A percentile compares a stretch with the other conserved stretches of the same genome.
Conservation (phyloP, 1,140 invertebrate genomes). For the Drosophila oshimai region DNA sequence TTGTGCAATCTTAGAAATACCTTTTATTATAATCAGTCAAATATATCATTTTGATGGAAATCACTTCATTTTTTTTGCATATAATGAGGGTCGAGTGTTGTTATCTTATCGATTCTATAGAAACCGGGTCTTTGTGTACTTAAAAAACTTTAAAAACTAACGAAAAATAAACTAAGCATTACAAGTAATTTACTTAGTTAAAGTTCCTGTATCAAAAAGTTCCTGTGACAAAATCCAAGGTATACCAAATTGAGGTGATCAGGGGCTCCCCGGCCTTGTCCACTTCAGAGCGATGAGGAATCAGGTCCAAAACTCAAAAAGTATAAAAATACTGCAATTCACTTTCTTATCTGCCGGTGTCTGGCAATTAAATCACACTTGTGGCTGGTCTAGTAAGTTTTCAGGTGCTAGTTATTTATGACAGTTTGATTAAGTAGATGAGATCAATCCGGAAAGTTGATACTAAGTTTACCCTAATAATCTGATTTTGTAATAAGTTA, state of each 20-base stretch:
- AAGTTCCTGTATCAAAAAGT: too few relatives aligned
- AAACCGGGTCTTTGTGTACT: background rate
- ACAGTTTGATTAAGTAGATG: background rate
- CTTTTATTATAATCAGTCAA: background rate
- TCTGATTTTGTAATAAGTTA: slow-evolving; percentile 3
- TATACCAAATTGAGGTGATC: background rate
- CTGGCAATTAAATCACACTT: background rate
- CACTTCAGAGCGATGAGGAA: background rate
- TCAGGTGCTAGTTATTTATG: slow-evolving; percentile 7
- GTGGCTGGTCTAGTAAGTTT: background rate
- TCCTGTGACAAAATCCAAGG: too few relatives aligned
- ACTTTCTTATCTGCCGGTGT: slow-evolving; percentile 10
- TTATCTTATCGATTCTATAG: slow-evolving; percentile 5
- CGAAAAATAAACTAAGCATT: background rate
- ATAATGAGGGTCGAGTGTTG: background rate
- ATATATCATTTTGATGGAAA: slow-evolving; percentile 11
- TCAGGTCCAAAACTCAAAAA: background rate
- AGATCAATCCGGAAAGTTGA: slow-evolving; percentile 8
- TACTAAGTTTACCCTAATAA: background rate
- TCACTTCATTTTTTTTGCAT: slow-evolving; percentile 19
- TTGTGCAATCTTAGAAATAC: background rate
- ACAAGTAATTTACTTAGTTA: background rate
- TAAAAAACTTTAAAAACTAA: background rate
- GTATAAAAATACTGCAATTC: background rate
- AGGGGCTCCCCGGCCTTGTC: background rate